Base-by-base conservation (phyloP, 53 echinoderm and acorn worm species). In the Zoroaster sp. region DNA sequence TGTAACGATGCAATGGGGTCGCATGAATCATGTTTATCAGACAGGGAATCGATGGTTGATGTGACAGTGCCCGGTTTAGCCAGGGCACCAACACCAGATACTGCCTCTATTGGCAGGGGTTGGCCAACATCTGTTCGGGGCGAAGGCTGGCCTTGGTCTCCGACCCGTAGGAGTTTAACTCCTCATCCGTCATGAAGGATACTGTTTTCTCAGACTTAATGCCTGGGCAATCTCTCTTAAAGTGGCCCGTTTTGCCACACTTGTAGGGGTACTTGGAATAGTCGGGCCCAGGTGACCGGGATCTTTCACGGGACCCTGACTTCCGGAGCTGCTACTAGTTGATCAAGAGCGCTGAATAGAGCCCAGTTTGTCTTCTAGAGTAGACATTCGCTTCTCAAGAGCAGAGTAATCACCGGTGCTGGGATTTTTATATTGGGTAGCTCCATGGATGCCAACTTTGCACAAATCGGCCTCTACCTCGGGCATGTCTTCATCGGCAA, bases 91-190 rank as follows among this genome's bases (percentile, higher is more conserved):
- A 31, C 31, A 25, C 30, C 44, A 15, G 46, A 31, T 75, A 31
- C 1, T 4, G 13, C 2, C 12, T 45, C 54, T 78, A 55, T 9
- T 78, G 20, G 15, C 53, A 35, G 14, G 35, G 55, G 35, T 1
- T 10, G 77, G 77, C 87, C 59, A 4, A 3, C 2, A 20, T 9
- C 33, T 73, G 14, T 36, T 54, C 59, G 87, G 87, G 75, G 33
- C 87, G 74, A 38, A 73, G 25, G 32, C 51, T 18, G 87, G 74
- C 87, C 74, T 87, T 75, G 21, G 21, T 38, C 40, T 40, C 74
- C 74, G 87, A 87, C 75, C 87, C 87, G 15, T 35, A 30, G 74
- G 74, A 25, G 87, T 87, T 87, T 87, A 17, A 44, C 87, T 74
- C 36, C 2, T 59, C 82, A 3, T 79, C 80, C 15, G 9, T 20